Conservation (phyloP, 2,888 invertebrate genomes). For the Nephrotoma appendiculata region DNA sequence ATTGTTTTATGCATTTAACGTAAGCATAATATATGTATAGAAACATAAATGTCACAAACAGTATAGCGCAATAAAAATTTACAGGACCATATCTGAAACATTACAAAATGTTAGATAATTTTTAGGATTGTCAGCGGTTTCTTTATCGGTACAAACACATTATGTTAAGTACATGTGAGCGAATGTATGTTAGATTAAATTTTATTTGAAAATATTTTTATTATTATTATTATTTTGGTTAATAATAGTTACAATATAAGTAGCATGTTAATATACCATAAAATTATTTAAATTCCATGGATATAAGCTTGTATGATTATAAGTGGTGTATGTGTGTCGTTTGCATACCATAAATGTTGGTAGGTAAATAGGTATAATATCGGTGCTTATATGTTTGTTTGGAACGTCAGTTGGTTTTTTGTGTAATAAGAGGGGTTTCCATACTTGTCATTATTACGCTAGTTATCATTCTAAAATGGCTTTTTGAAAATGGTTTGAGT, state of each 20-base stretch:
- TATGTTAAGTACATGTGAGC: neutral
- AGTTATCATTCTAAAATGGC: too few relatives aligned
- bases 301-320: neutral
- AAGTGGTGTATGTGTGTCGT: neutral
- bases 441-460: neutral
- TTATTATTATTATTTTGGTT: neutral
- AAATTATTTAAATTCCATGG: neutral
- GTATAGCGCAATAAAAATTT: neutral
- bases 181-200: neutral
- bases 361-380: neutral
- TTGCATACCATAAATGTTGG: neutral
- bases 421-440: neutral
- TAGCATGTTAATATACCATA: neutral
- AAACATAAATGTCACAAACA: neutral
- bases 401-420: neutral
- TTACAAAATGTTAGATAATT: neutral
- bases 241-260: neutral
- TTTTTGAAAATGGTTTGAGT: too few relatives aligned
- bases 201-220: neutral
- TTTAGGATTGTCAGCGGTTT: neutral
- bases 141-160: neutral
- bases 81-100: neutral
- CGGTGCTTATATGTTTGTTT: neutral
- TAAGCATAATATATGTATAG: neutral
- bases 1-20: neutral